These are phyloP conservation scores for Dascyllus trimaculatus DNA, from an alignment of 2,113 vertebrate species.

Conservation along the genomic window DNA sequence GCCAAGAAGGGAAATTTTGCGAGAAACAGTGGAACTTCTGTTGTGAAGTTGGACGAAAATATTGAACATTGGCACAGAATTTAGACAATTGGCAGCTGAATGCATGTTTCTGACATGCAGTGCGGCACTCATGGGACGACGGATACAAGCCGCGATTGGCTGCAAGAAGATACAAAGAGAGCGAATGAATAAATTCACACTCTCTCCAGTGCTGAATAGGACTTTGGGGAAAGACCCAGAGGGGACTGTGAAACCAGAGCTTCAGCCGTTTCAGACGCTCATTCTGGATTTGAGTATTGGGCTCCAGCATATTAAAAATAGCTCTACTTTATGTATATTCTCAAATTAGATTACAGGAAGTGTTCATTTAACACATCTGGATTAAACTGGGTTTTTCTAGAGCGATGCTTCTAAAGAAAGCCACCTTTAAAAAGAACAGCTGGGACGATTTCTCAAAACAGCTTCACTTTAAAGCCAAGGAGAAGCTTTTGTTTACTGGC, in stretches of 20 bases:
- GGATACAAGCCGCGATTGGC: constrained; percentile 40
- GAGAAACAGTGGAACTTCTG: constrained; percentile 30
- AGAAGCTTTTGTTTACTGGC: background rate
- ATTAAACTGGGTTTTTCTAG: constrained; percentile 50
- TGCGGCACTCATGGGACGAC: constrained; percentile 10
- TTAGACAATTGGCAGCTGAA: constrained; percentile 35
- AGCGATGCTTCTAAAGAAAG: background rate
- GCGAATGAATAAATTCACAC: constrained; percentile 46
- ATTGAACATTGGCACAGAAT: constrained; percentile 31
- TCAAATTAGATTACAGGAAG: constrained; percentile 44
- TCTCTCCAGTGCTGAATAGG: constrained; percentile 7
- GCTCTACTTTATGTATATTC: constrained; percentile 5
- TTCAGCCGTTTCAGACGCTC: constrained; percentile 7
- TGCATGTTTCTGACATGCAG: constrained; percentile 39
- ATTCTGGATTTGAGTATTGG: constrained; percentile 6
- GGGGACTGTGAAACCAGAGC: constrained; percentile 8
- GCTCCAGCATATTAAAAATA: constrained; percentile 13
- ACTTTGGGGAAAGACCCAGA: background rate
- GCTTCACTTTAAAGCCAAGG: background rate
- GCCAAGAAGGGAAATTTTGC: constrained; percentile 29
- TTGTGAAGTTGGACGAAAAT: constrained; percentile 33
- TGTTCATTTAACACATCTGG: constrained; percentile 60
- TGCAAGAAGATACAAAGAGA: constrained; percentile 31
- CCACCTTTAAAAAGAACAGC: background rate
- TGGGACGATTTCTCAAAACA: background rate